phyloP scores from a whole-genome alignment of 2,797 vertebrate species.

The Eulemur coronatus region DNA sequence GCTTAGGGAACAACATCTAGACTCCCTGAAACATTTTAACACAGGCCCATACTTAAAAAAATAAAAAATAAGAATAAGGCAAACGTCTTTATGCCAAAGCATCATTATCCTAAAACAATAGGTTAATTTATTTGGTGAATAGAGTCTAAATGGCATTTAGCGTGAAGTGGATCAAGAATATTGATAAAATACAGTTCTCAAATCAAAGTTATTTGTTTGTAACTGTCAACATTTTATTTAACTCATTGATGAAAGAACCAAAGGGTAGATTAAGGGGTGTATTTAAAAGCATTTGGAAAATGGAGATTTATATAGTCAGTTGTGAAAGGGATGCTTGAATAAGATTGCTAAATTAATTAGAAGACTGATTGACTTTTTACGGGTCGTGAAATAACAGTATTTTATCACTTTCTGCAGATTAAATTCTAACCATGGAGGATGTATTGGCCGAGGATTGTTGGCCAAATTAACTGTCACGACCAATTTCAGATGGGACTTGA shows the following conservation, averaged over 20 bases:
- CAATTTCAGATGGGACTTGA: not conserved
- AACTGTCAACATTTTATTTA: not conserved
- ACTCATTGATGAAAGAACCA: not conserved
- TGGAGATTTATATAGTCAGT: not conserved
- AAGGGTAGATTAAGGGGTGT: not conserved
- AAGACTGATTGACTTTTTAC: not conserved
- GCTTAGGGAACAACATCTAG: not conserved
- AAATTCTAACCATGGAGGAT: not conserved
- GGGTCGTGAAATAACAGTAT: not conserved
- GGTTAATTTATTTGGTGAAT: not conserved
- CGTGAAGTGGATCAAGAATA: not conserved
- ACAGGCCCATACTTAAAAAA: not conserved
- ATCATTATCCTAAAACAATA: not conserved
- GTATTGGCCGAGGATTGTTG: not conserved
- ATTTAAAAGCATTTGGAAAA: not conserved
- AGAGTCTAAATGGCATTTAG: not conserved
- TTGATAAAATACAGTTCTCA: not conserved
- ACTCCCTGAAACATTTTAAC: not conserved
- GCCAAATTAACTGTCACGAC: not conserved
- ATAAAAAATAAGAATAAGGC: not conserved
- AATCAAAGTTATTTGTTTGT: not conserved
- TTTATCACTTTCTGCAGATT: not conserved
- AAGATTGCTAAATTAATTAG: not conserved
- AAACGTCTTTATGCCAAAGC: not conserved
- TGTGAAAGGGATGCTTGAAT: not conserved